Percentiles rank a stretch among this genome's conserved stretches.
Evolutionary conservation across 2,888 invertebrate genomes (phyloP).

Genomic region (Nymphalis polychloros): DNA sequence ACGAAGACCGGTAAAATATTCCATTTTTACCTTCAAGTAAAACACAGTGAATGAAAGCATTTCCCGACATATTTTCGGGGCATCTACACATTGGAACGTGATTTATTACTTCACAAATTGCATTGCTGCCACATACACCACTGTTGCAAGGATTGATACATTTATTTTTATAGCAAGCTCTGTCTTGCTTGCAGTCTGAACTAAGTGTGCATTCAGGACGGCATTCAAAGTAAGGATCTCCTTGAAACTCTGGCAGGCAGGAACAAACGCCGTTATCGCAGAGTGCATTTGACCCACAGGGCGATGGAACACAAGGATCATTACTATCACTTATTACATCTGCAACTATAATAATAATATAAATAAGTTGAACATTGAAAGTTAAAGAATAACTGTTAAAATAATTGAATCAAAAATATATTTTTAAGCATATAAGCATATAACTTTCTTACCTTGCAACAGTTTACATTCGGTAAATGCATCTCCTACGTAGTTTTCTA

Average conservation of each 20-base stretch:
- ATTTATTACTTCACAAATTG: slow-evolving; percentile 86
- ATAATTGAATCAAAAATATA: neutral
- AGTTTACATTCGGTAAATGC: slow-evolving; percentile 84
- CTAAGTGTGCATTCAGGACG: slow-evolving; percentile 87
- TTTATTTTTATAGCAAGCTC: slow-evolving; percentile 85
- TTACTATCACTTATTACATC: slow-evolving; percentile 56
- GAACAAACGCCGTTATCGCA: slow-evolving; percentile 83
- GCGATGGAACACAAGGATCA: slow-evolving; percentile 84
- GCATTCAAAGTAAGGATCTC: slow-evolving; percentile 86
- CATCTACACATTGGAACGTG: slow-evolving; percentile 89
- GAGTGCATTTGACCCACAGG: slow-evolving; percentile 84
- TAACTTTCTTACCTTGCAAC: slow-evolving; percentile 71
- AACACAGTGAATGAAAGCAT: slow-evolving; percentile 84
- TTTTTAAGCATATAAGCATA: neutral
- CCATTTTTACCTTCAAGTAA: slow-evolving; percentile 61
- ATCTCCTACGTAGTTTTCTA: slow-evolving; percentile 87
- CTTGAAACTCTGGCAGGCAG: slow-evolving; percentile 83
- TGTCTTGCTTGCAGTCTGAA: slow-evolving; percentile 84
- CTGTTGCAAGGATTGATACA: slow-evolving; percentile 86
- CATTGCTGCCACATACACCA: slow-evolving; percentile 86
- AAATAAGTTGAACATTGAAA: neutral
- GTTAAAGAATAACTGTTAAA: neutral
- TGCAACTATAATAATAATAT: slow-evolving; percentile 31
- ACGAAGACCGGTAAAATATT: neutral
- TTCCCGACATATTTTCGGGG: slow-evolving; percentile 84